Evolutionary conservation across 2,113 vertebrate species (phyloP).

Genomic region (Pyrgilauda ruficollis): DNA sequence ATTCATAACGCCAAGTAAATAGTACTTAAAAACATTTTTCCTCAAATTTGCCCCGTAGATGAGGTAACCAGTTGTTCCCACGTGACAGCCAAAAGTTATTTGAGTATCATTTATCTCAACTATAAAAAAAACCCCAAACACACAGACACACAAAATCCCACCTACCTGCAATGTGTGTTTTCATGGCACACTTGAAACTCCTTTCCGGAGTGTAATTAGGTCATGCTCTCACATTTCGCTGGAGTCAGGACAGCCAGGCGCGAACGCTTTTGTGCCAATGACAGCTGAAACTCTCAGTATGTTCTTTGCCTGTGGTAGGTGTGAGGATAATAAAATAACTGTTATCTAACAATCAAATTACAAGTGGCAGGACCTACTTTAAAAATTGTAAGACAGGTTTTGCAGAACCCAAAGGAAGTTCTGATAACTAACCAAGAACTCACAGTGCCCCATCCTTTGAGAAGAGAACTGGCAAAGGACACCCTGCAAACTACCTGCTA

Average conservation of each 20-base stretch:
- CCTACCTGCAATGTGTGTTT: background rate
- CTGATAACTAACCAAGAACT: background rate
- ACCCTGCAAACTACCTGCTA: background rate
- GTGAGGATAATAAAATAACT: background rate
- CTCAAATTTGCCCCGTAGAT: background rate
- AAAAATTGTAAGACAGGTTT: background rate
- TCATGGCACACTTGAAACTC: background rate
- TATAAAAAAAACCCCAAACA: fast-evolving
- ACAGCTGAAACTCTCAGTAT: background rate
- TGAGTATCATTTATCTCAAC: background rate
- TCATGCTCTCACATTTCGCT: background rate
- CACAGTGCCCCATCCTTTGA: background rate
- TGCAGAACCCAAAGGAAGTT: background rate
- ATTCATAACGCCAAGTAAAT: background rate
- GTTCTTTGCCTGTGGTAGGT: background rate
- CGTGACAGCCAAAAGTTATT: background rate
- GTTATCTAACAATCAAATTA: background rate
- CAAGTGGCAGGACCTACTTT: background rate
- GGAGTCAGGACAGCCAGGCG: background rate
- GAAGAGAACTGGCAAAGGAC: background rate
- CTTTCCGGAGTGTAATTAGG: background rate
- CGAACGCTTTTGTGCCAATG: background rate
- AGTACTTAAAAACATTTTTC: background rate
- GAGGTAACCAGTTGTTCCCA: background rate
- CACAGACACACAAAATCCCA: no score